Conservation (phyloP, 2,888 invertebrate genomes). For the Clepsis dumicolana region DNA sequence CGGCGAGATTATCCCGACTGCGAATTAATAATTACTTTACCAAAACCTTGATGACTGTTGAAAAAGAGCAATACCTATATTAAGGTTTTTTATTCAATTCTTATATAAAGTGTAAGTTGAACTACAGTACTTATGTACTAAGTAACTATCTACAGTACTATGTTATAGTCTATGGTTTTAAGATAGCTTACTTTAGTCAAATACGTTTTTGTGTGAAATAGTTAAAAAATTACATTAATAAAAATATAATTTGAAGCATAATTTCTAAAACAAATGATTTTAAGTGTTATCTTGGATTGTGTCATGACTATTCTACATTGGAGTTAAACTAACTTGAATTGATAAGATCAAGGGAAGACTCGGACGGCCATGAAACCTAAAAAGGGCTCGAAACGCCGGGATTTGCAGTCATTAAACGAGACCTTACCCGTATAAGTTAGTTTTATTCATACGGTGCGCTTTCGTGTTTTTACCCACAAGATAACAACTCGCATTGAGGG, state of each 20-base stretch:
- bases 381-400: neutral
- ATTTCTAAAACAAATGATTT: neutral
- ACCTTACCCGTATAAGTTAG: neutral
- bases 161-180: no score
- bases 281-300: neutral
- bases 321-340: neutral
- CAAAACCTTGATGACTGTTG: conserved; percentile 15
- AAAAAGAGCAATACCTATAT: neutral
- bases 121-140: no score
- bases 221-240: no score
- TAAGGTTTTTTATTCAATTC: neutral
- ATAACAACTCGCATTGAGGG: neutral
- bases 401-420: neutral
- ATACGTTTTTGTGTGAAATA: no score
- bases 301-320: neutral
- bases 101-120: no score
- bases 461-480: neutral
- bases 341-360: neutral
- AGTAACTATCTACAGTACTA: no score
- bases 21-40: conserved; percentile 26
- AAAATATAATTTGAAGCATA: no score
- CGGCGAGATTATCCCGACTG: conserved; percentile 10
- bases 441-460: neutral
- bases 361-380: neutral
- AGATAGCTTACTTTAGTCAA: no score